Evolutionary conservation across 2,888 invertebrate genomes (phyloP).

Genomic region (Phortica okadai): DNA sequence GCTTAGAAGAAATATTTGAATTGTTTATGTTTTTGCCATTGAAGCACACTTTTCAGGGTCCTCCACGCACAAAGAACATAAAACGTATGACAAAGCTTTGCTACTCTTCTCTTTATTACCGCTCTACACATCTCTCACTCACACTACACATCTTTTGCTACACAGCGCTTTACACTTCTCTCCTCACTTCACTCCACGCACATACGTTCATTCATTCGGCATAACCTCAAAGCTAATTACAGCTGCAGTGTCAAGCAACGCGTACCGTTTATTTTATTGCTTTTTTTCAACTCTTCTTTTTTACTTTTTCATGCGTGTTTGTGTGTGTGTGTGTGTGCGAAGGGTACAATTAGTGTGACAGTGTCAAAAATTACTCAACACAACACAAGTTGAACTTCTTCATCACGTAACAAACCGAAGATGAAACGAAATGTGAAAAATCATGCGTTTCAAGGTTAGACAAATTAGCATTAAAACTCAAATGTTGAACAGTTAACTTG

Average conservation of each 20-base stretch:
- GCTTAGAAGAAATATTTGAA: not conserved
- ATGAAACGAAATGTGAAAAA: conserved; percentile 38
- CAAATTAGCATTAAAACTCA: conserved; percentile 56
- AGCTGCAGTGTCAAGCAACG: conserved; percentile 3
- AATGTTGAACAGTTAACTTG: not conserved
- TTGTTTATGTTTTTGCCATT: conserved; percentile 8
- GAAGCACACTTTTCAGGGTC: not conserved
- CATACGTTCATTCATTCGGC: not conserved
- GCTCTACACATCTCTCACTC: not conserved
- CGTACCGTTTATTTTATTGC: not conserved
- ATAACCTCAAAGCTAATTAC: conserved; percentile 30
- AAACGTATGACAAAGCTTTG: not conserved
- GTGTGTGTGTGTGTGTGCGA: conserved; percentile 29
- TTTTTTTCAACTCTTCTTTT: not conserved
- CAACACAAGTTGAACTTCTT: conserved; percentile 13
- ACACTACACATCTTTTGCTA: not conserved
- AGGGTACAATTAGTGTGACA: conserved; percentile 62
- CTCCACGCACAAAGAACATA: not conserved
- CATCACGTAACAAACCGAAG: not conserved
- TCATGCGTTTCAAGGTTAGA: conserved; percentile 61
- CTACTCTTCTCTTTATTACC: too few relatives aligned
- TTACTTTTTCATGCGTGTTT: conserved; percentile 30
- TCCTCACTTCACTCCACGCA: not conserved
- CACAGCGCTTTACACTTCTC: not conserved
- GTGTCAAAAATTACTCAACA: conserved; percentile 68